Evolutionary conservation across 2,888 invertebrate genomes (phyloP).

Genomic region (Cryptocheilus praepositus): DNA sequence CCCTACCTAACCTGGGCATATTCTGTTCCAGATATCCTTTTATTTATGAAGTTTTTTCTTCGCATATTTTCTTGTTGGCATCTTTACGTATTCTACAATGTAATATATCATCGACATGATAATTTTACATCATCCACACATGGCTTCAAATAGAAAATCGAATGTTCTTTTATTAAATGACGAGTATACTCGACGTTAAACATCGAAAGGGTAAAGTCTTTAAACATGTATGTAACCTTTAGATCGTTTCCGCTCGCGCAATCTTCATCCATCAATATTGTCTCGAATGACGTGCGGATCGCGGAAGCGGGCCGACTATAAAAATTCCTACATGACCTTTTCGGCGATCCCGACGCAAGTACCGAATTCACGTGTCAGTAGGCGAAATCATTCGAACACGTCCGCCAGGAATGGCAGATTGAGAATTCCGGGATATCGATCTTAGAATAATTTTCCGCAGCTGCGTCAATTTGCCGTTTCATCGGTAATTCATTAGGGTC

Average conservation of each 20-base stretch:
- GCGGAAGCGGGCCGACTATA: constrained; percentile 3
- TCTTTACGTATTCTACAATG: too few species aligned
- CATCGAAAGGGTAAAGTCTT: too few species aligned
- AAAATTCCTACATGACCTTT: constrained; percentile 31
- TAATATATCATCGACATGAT: too few species aligned
- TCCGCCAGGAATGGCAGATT: neutral
- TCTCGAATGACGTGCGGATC: constrained; percentile 16
- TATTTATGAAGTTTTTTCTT: too few species aligned
- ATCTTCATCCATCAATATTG: constrained; percentile 47
- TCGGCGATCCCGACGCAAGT: neutral
- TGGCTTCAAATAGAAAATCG: too few species aligned
- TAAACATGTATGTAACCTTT: too few species aligned
- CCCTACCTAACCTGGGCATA: too few species aligned
- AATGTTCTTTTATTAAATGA: too few species aligned
- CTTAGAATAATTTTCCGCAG: constrained; percentile 23
- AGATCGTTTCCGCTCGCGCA: constrained; percentile 21
- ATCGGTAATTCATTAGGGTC: constrained; percentile 39
- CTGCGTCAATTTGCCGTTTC: constrained; percentile 39
- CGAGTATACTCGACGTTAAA: too few species aligned
- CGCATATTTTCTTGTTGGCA: too few species aligned
- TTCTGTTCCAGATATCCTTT: too few species aligned
- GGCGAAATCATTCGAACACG: neutral
- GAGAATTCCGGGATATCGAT: constrained; percentile 19
- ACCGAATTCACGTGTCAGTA: neutral
- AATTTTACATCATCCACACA: too few species aligned